These are phyloP conservation scores for Rhynchophorus ferrugineus DNA, from an alignment of 1,140 invertebrate species.

Conservation along the genomic window DNA sequence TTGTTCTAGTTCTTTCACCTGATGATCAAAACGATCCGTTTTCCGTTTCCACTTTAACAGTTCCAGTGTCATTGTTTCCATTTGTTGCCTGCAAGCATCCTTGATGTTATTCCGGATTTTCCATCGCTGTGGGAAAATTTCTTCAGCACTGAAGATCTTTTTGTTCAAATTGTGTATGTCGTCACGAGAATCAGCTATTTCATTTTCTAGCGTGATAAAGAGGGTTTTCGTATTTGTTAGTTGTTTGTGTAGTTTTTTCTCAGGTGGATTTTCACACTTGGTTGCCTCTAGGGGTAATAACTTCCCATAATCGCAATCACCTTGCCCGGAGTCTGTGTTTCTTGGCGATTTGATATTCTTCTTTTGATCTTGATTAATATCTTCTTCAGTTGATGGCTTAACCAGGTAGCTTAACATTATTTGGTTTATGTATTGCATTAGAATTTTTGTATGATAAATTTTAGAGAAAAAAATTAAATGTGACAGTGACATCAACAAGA, in stretches of 20 bases:
- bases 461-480: too few relatives aligned
- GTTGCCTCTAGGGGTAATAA: background rate
- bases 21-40: conserved; percentile 12
- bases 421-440: background rate
- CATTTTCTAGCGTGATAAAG: conserved; percentile 8
- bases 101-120: conserved; percentile 6
- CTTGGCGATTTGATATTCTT: background rate
- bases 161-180: conserved; percentile 8
- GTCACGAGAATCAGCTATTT: conserved; percentile 16
- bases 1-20: conserved; percentile 14
- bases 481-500: too few relatives aligned
- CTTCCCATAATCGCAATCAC: background rate
- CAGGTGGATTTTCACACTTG: background rate
- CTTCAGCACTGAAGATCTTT: conserved; percentile 15
- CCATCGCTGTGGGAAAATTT: conserved; percentile 10
- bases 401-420: background rate
- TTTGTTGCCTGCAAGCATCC: conserved; percentile 9
- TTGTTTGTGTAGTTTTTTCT: conserved; percentile 12
- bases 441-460: too few relatives aligned
- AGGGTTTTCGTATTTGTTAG: conserved; percentile 11
- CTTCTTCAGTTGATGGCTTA: background rate
- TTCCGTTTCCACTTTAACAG: conserved; percentile 10
- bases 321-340: background rate
- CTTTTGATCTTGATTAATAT: background rate
- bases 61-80: conserved; percentile 7